Evolutionary conservation across 2,113 vertebrate species (phyloP).

Genomic region (Mystacornis crossleyi): DNA sequence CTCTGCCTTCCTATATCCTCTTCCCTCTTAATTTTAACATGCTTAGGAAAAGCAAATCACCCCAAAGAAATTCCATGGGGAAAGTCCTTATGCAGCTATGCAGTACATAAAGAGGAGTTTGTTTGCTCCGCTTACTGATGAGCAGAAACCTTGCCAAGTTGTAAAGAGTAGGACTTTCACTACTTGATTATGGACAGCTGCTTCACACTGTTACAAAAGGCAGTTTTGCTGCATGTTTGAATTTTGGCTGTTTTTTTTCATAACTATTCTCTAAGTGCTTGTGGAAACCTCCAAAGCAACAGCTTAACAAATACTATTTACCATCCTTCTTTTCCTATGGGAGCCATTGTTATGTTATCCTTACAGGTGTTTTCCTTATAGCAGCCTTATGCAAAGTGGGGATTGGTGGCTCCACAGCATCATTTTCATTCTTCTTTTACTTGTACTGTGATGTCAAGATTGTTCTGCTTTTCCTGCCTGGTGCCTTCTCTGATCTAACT

Average conservation of each 20-base stretch:
- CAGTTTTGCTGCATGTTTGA: neutral
- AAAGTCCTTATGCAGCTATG: neutral
- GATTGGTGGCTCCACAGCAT: neutral
- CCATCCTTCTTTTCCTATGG: neutral
- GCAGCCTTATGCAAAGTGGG: neutral
- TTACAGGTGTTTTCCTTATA: slow-evolving; percentile 41
- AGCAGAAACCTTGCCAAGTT: slow-evolving; percentile 36
- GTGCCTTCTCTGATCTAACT: neutral
- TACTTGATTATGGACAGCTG: slow-evolving; percentile 41
- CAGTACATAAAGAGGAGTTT: slow-evolving; percentile 13
- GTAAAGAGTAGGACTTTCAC: slow-evolving; percentile 14
- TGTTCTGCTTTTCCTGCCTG: neutral
- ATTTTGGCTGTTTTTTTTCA: neutral
- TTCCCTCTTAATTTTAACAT: neutral
- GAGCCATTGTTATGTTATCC: neutral
- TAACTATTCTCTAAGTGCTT: neutral
- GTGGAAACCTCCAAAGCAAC: neutral
- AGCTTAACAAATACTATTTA: neutral
- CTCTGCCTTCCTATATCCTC: slow-evolving; percentile 15
- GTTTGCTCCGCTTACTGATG: slow-evolving; percentile 9
- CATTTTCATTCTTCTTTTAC: neutral
- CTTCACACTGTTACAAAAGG: slow-evolving; percentile 4
- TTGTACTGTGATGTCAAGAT: neutral
- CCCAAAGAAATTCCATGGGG: neutral
- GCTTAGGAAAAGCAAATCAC: slow-evolving; percentile 15